Percentiles rank a stretch among this genome's conserved stretches.
Conservation (phyloP, 2,888 invertebrate species). For the Scrobipalpa costella region DNA sequence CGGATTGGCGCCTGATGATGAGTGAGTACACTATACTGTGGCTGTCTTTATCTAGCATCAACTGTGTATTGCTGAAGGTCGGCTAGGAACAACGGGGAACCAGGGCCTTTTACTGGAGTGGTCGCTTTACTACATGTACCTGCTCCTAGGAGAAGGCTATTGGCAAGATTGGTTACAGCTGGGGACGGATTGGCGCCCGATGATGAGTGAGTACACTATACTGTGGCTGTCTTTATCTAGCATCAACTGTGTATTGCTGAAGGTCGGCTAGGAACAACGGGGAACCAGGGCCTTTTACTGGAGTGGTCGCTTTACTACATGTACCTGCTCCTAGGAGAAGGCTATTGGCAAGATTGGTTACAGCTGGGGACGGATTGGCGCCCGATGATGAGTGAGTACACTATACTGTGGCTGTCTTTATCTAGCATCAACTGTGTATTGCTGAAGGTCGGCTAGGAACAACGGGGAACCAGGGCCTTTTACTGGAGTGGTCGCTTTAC, state of each 20-base stretch:
- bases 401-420: neutral
- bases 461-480: conserved; percentile 77
- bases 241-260: neutral
- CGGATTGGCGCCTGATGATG: conserved; percentile 83
- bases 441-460: conserved; percentile 48
- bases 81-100: conserved; percentile 66
- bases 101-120: conserved; percentile 76
- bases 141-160: conserved; percentile 80
- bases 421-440: neutral
- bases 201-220: conserved; percentile 70
- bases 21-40: conserved; percentile 61
- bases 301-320: conserved; percentile 78
- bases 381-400: conserved; percentile 80
- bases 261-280: conserved; percentile 61
- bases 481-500: conserved; percentile 72
- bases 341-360: conserved; percentile 85
- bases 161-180: conserved; percentile 86
- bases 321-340: conserved; percentile 81
- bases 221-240: neutral
- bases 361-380: conserved; percentile 88
- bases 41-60: neutral
- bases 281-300: conserved; percentile 74
- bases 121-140: conserved; percentile 82
- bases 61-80: neutral
- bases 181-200: conserved; percentile 87